These are phyloP conservation scores for Nothobranchius furzeri DNA, from an alignment of 2,113 vertebrate species.

Conservation along the genomic window DNA sequence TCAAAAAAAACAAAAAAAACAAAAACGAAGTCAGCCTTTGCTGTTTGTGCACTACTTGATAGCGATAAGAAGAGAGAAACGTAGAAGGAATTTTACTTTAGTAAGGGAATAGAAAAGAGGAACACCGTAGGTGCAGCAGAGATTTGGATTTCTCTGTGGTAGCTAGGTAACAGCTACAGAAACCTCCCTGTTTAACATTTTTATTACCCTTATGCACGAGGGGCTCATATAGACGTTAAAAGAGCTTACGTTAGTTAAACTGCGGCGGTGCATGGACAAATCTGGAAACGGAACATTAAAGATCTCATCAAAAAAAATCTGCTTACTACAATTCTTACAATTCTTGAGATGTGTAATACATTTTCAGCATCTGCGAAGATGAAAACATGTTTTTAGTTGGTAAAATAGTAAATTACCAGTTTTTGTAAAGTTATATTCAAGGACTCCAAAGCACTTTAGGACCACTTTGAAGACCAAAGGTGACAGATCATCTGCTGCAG, in stretches of 20 bases:
- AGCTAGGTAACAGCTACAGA: not conserved
- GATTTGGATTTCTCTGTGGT: constrained; percentile 26
- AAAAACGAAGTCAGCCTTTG: not conserved
- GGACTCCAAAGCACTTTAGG: too few species aligned
- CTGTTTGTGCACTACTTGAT: constrained; percentile 3
- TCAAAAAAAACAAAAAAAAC: not conserved
- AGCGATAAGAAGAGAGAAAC: constrained; percentile 19
- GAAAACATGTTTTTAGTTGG: too few species aligned
- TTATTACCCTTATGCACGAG: constrained; percentile 14
- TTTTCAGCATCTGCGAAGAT: too few species aligned
- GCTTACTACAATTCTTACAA: too few species aligned
- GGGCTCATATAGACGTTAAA: constrained; percentile 27
- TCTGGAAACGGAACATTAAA: too few species aligned
- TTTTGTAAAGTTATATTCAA: too few species aligned
- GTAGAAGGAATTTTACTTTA: constrained; percentile 8
- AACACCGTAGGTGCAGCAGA: constrained; percentile 2
- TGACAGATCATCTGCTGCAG: too few species aligned
- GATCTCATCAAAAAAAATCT: too few species aligned
- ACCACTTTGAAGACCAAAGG: too few species aligned
- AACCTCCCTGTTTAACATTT: not conserved
- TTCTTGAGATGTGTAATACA: too few species aligned
- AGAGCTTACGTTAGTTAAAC: constrained; percentile 20
- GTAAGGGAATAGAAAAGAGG: not conserved
- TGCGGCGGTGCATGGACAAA: too few species aligned
- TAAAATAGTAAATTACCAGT: too few species aligned